Percentiles rank a stretch among this genome's conserved stretches.
Evolutionary conservation across 1,140 invertebrate genomes (phyloP).

Genomic region (Thaumetopoea pityocampa): DNA sequence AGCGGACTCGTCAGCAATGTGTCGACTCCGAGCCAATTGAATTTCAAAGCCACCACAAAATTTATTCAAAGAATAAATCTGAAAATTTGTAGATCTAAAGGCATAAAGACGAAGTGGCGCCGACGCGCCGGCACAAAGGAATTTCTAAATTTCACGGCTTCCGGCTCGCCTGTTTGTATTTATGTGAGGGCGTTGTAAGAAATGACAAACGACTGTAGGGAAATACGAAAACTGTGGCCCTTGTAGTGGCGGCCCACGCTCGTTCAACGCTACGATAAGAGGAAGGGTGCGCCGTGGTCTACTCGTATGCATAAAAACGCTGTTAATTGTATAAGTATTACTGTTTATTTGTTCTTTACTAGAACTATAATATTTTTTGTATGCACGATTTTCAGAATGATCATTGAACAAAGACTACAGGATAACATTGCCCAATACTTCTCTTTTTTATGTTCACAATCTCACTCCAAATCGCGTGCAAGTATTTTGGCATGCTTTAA

Average conservation of each 20-base stretch:
- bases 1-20: constrained; percentile 67
- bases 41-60: constrained; percentile 74
- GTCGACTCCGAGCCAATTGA: constrained; percentile 71
- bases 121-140: constrained; percentile 71
- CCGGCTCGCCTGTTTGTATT: constrained; percentile 67
- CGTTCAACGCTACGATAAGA: no score
- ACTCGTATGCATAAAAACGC: no score
- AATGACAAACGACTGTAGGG: constrained; percentile 63
- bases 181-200: constrained; percentile 62
- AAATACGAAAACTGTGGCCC: constrained; percentile 36
- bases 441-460: no score
- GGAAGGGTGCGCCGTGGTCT: no score
- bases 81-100: constrained; percentile 75
- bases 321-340: no score
- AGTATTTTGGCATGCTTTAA: no score
- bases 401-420: no score
- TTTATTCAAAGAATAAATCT: constrained; percentile 76
- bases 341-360: no score
- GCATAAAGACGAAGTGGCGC: constrained; percentile 69
- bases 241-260: constrained; percentile 26
- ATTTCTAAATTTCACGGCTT: constrained; percentile 75
- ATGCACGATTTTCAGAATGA: no score
- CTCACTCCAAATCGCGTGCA: no score
- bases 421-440: no score
- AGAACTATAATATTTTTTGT: no score